These are phyloP conservation scores for Halcyon leucocephala DNA, from an alignment of 2,797 vertebrate species.

Conservation along the genomic window DNA sequence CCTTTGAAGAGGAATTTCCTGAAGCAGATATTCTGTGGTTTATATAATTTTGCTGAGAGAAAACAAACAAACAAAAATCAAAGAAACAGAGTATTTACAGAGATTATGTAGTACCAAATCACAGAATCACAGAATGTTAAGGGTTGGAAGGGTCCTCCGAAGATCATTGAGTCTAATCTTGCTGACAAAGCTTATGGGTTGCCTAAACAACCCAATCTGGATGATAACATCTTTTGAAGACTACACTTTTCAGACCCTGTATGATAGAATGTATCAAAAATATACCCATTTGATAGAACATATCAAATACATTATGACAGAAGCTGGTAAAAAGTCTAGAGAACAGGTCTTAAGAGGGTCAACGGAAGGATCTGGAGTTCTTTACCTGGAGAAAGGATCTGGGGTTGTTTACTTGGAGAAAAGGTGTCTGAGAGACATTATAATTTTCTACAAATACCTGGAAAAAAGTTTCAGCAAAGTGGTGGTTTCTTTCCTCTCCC, in stretches of 20 bases:
- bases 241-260: neutral
- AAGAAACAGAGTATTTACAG: neutral
- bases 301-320: neutral
- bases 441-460: neutral
- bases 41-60: neutral
- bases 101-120: neutral
- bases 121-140: no score
- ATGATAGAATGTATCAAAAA: neutral
- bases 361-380: neutral
- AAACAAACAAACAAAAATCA: neutral
- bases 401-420: neutral
- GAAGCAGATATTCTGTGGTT: neutral
- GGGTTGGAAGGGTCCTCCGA: no score
- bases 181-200: neutral
- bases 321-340: neutral
- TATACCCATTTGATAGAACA: neutral
- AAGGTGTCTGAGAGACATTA: neutral
- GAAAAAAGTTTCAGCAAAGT: neutral
- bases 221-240: neutral
- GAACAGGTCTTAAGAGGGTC: neutral
- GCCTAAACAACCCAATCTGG: neutral
- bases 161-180: no score
- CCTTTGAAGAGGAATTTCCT: neutral
- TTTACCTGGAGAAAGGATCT: neutral
- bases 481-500: neutral